phyloP scores from a whole-genome alignment of 2,113 vertebrate genomes.

The Nycticorax nycticorax region DNA sequence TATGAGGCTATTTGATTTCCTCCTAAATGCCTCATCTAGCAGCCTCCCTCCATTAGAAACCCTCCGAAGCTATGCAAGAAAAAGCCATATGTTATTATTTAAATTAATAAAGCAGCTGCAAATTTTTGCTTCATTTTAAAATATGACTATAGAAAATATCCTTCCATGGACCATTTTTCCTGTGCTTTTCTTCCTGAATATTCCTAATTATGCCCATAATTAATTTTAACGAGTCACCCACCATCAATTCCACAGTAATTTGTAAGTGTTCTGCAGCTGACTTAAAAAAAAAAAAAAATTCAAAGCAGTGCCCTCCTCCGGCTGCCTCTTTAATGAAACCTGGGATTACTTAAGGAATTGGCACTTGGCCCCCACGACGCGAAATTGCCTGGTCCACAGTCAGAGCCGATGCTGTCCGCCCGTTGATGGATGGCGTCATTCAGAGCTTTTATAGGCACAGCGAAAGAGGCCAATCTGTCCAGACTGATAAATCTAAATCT shows the following conservation, averaged over 20 bases:
- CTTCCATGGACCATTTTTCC: conserved; percentile 58
- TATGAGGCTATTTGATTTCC: conserved; percentile 45
- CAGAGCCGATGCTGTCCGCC: conserved; percentile 36
- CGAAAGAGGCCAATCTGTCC: conserved; percentile 57
- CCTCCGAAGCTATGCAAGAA: neutral
- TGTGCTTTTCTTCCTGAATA: conserved; percentile 53
- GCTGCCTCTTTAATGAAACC: conserved; percentile 55
- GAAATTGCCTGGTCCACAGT: conserved; percentile 56
- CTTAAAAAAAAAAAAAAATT: neutral
- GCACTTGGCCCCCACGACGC: neutral
- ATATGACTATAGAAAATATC: conserved; percentile 1
- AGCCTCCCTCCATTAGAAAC: conserved; percentile 32
- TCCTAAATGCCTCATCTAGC: conserved; percentile 52
- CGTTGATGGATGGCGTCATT: conserved; percentile 50
- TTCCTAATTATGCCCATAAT: conserved; percentile 68
- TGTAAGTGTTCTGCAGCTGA: conserved; percentile 54
- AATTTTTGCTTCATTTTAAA: conserved; percentile 47
- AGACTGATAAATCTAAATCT: conserved; percentile 56
- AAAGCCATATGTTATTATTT: conserved; percentile 39
- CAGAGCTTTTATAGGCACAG: conserved; percentile 56
- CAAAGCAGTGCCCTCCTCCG: neutral
- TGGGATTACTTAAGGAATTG: conserved; percentile 61
- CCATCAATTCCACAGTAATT: conserved; percentile 52
- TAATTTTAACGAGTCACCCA: conserved; percentile 68
- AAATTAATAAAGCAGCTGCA: conserved; percentile 65